Evolutionary conservation across 2,113 vertebrate species (phyloP), one percentile per base, ranked within the genome.

Genomic region (Pachypanchax playfairii): DNA sequence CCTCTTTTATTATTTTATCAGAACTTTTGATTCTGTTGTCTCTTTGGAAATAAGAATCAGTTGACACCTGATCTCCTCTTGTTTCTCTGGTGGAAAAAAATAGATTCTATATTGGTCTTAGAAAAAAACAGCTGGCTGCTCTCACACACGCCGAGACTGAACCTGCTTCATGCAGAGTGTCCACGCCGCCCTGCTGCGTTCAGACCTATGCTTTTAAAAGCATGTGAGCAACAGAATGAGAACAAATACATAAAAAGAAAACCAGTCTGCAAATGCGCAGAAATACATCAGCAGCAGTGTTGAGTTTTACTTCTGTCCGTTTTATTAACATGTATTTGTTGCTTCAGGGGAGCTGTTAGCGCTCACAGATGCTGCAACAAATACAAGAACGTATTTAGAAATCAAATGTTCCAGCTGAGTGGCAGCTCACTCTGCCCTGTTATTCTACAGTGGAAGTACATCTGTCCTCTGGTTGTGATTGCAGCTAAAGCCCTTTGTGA

Each of bases 331-430:
- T n/a, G n/a, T 43, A 26, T 31, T 49, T 63, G 48, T 36, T 46
- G 55, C 52, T 44, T 41, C 33, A 50, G 44, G 36, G 22, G 12
- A 49, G 51, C 51, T 52, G 70, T 72, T 72, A 35, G 48, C 48
- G 52, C 61, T 67, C 26, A 50, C 50, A 66, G 55, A 76, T 54
- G 57, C 51, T 77, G 59, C 75, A 59, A 67, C 51, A 50, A 35
- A 51, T 47, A 20, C 73, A 42, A 31, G 38, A 58, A 47, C 15
- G 43, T n/a, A n/a, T n/a, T 6, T 20, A 62, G 24, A 26, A 18
- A 69, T 55, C 48, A 56, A 63, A 48, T 70, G 31, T 33, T 41
- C 39, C 48, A 71, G 44, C 63, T 77, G 51, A 55, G 14, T 39
- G 64, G 17, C 26, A 53, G 35, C 11, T 52, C 36, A 36, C 47